Conservation (phyloP, 2,113 vertebrate species). For the Lophotis ruficrista region DNA sequence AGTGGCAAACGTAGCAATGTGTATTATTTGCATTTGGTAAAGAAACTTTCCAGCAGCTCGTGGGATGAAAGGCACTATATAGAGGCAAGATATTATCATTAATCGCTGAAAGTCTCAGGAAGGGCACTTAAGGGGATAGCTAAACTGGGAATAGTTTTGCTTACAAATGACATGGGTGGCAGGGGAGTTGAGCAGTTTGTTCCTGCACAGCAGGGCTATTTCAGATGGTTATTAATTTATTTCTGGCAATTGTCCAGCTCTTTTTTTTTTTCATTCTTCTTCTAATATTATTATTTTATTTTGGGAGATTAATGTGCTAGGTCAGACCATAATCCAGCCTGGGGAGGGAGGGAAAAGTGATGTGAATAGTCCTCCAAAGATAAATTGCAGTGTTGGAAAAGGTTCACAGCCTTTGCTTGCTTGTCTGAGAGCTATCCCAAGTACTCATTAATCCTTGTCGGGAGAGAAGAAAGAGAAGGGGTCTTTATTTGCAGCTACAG, state of each 20-base stretch:
- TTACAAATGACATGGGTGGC: constrained; percentile 42
- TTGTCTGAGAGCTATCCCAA: constrained; percentile 75
- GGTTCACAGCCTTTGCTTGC: constrained; percentile 79
- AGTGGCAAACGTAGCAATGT: not conserved
- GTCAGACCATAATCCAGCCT: constrained; percentile 75
- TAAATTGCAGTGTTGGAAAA: constrained; percentile 81
- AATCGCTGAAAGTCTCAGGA: not conserved
- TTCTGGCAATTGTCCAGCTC: constrained; percentile 75
- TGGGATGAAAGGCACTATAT: not conserved
- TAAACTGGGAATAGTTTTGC: not conserved
- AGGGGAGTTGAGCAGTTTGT: constrained; percentile 53
- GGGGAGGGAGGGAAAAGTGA: constrained; percentile 48
- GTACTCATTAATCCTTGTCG: constrained; percentile 85
- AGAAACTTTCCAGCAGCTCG: not conserved
- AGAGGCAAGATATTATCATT: not conserved
- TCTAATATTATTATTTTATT: constrained; percentile 81
- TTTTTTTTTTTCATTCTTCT: not conserved
- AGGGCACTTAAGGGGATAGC: constrained; percentile 33
- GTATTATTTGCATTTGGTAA: not conserved
- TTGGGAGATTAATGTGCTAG: constrained; percentile 81
- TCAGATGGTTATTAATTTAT: constrained; percentile 80
- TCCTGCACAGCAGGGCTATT: constrained; percentile 39
- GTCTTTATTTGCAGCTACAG: constrained; percentile 75
- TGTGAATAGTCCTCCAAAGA: constrained; percentile 79
- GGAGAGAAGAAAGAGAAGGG: constrained; percentile 74